Evolutionary conservation across 2,113 vertebrate species (phyloP).

Genomic region (Saccopteryx bilineata): DNA sequence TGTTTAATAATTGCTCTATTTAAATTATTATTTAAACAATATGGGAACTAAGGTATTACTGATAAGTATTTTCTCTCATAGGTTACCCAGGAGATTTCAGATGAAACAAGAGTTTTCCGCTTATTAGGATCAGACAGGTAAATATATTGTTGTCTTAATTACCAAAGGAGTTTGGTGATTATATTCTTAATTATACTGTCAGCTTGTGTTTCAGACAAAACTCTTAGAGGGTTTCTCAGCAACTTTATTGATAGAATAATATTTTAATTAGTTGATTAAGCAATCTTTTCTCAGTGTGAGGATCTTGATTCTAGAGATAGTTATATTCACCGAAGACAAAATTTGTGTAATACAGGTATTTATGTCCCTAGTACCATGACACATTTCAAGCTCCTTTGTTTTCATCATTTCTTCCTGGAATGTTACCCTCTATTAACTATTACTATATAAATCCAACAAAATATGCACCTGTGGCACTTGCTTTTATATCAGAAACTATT

Average conservation of each 20-base stretch:
- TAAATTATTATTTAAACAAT: slow-evolving; percentile 60
- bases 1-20: slow-evolving; percentile 43
- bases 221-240: background rate
- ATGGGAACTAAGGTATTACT: background rate
- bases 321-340: slow-evolving; percentile 16
- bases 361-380: background rate
- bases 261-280: slow-evolving; percentile 35
- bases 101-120: slow-evolving; percentile 97
- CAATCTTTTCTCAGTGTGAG: background rate
- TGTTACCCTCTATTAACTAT: background rate
- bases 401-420: background rate
- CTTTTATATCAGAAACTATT: slow-evolving; percentile 44
- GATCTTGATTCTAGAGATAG: slow-evolving; percentile 22
- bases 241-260: slow-evolving; percentile 42
- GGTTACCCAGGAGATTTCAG: slow-evolving; percentile 99
- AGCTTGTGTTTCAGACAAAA: slow-evolving; percentile 17
- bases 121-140: slow-evolving; percentile 99
- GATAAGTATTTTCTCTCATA: slow-evolving; percentile 81
- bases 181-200: slow-evolving; percentile 42
- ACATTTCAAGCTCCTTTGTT: background rate
- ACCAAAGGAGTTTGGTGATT: slow-evolving; percentile 4
- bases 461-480: background rate
- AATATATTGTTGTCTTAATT: slow-evolving; percentile 68
- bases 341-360: background rate
- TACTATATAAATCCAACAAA: background rate